Evolutionary conservation across 1,140 invertebrate genomes (phyloP).

Genomic region (Bicyclus anynana): DNA sequence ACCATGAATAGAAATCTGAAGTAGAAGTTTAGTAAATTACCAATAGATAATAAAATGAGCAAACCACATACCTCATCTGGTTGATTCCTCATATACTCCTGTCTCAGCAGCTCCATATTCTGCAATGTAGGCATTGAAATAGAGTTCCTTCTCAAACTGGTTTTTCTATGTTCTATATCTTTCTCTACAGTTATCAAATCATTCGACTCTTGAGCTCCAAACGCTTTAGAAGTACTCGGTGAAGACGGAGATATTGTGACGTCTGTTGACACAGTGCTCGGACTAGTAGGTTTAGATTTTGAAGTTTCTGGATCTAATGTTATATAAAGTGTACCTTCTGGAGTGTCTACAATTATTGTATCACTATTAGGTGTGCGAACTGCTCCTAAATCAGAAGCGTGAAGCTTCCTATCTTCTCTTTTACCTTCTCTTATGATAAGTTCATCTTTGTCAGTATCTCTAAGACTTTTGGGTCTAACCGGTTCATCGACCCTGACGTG

Average conservation of each 20-base stretch:
- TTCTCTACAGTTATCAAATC: conserved; percentile 48
- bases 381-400: conserved; percentile 49
- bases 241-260: conserved; percentile 34
- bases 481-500: conserved; percentile 40
- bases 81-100: conserved; percentile 54
- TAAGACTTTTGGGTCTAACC: conserved; percentile 34
- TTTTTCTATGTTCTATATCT: conserved; percentile 41
- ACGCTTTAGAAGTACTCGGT: conserved; percentile 49
- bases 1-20: no score
- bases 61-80: conserved; percentile 51
- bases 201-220: conserved; percentile 48
- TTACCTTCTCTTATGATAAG: neutral
- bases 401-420: conserved; percentile 38
- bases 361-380: conserved; percentile 57
- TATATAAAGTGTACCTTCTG: conserved; percentile 66
- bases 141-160: conserved; percentile 63
- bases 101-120: conserved; percentile 59
- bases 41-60: neutral
- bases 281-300: conserved; percentile 47
- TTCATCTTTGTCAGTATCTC: conserved; percentile 35
- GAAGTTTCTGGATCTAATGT: conserved; percentile 59
- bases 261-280: conserved; percentile 51
- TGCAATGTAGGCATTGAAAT: conserved; percentile 72
- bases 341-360: conserved; percentile 68
- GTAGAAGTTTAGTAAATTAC: no score